Conservation (phyloP, 2,797 vertebrate genomes). For the Tangara arthus region DNA sequence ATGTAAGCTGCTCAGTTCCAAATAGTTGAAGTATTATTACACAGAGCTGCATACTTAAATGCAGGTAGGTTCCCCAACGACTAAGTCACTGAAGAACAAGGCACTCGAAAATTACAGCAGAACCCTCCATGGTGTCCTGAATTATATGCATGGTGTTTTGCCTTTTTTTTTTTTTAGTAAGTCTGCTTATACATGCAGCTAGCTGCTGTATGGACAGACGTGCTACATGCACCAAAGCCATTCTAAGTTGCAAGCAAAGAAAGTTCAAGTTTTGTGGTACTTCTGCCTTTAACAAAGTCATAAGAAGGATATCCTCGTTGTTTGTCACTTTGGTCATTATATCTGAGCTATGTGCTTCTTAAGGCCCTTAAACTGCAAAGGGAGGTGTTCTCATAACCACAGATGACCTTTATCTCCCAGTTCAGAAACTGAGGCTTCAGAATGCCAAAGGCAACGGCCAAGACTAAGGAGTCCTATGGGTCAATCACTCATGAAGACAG, state of each 20-base stretch:
- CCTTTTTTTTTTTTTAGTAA: neutral
- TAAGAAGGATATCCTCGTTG: neutral
- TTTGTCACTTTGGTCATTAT: neutral
- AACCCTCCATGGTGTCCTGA: neutral
- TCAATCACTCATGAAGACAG: neutral
- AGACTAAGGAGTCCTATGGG: neutral
- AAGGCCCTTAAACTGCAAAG: neutral
- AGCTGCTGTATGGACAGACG: conserved; percentile 19
- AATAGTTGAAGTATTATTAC: neutral
- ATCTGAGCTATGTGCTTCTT: neutral
- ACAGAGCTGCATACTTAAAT: neutral
- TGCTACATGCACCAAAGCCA: conserved; percentile 59
- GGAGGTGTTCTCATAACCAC: neutral
- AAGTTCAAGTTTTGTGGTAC: neutral
- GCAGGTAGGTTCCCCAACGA: neutral
- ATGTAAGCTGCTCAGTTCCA: conserved; percentile 37
- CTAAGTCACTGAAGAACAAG: neutral
- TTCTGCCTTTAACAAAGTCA: neutral
- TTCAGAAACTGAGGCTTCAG: neutral
- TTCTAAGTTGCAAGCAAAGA: conserved; percentile 54
- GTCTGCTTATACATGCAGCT: conserved; percentile 54
- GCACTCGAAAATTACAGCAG: neutral
- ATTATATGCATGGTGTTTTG: neutral
- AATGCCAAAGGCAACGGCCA: neutral
- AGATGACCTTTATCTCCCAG: neutral